Conservation (phyloP, 2,797 vertebrate species). For the Phrynocephalus guinanensis region DNA sequence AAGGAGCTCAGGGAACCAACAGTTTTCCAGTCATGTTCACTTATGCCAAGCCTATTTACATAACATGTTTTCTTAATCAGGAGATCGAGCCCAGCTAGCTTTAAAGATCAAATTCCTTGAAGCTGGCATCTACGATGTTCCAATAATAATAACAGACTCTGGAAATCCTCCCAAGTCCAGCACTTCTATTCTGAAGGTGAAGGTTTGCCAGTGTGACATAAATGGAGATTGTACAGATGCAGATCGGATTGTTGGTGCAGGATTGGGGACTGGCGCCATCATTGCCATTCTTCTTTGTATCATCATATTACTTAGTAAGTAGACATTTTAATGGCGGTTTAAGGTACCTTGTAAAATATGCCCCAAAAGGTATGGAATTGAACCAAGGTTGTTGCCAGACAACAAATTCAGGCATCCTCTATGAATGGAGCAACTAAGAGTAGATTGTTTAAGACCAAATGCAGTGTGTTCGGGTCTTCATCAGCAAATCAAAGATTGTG, state of each 20-base stretch:
- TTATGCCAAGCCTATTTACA: not conserved
- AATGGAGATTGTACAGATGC: constrained; percentile 95
- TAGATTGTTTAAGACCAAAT: not conserved
- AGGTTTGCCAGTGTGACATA: constrained; percentile 94
- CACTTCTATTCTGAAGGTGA: constrained; percentile 90
- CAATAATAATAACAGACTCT: constrained; percentile 96
- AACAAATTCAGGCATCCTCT: not conserved
- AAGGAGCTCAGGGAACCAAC: constrained; percentile 9
- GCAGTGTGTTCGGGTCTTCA: not conserved
- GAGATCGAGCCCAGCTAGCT: constrained; percentile 90
- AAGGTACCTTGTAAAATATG: not conserved
- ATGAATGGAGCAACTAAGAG: not conserved
- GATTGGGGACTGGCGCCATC: constrained; percentile 94
- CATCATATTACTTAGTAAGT: constrained; percentile 95
- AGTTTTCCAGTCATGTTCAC: not conserved
- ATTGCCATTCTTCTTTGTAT: constrained; percentile 97
- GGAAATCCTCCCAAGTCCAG: constrained; percentile 94
- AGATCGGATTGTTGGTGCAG: constrained; percentile 90
- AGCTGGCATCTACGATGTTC: constrained; percentile 92
- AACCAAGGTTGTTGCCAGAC: not conserved
- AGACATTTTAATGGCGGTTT: not conserved
- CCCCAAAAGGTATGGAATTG: not conserved
- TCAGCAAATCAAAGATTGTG: not conserved
- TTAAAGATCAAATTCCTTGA: constrained; percentile 89
- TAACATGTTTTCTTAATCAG: constrained; percentile 69